These are phyloP conservation scores for Urocyon cinereoargenteus DNA, from an alignment of 2,797 vertebrate species.

Conservation along the genomic window DNA sequence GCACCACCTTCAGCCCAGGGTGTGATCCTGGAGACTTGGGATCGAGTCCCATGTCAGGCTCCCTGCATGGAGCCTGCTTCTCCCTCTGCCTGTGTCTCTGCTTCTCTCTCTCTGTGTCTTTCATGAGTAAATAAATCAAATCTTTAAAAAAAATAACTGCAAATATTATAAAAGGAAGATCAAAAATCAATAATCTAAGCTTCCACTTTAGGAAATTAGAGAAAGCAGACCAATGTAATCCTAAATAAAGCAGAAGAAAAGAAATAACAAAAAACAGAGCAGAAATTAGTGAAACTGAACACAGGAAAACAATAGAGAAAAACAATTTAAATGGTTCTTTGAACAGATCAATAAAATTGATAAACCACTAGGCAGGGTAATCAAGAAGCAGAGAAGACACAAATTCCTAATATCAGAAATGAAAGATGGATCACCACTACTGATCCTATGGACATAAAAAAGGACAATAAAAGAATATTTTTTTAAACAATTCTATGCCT, in stretches of 20 bases:
- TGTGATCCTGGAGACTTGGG: neutral
- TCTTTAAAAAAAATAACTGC: neutral
- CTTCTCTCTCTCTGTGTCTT: neutral
- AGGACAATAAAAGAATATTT: neutral
- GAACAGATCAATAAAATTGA: neutral
- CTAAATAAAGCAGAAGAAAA: neutral
- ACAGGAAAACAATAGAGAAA: neutral
- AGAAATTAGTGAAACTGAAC: neutral
- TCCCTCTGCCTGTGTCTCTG: neutral
- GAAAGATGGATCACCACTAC: neutral
- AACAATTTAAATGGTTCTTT: neutral
- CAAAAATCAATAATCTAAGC: neutral
- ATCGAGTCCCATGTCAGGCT: accelerated
- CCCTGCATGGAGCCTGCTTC: neutral
- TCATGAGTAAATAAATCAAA: neutral
- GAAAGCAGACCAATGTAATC: neutral
- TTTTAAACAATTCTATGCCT: neutral
- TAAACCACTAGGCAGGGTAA: neutral
- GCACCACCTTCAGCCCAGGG: neutral
- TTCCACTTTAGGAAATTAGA: neutral
- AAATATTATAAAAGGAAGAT: neutral
- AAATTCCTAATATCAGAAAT: neutral
- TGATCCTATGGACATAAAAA: neutral
- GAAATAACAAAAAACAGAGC: neutral
- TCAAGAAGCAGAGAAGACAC: neutral